Evolutionary conservation across 2,113 vertebrate genomes (phyloP).

Genomic region (Nibea coibor): DNA sequence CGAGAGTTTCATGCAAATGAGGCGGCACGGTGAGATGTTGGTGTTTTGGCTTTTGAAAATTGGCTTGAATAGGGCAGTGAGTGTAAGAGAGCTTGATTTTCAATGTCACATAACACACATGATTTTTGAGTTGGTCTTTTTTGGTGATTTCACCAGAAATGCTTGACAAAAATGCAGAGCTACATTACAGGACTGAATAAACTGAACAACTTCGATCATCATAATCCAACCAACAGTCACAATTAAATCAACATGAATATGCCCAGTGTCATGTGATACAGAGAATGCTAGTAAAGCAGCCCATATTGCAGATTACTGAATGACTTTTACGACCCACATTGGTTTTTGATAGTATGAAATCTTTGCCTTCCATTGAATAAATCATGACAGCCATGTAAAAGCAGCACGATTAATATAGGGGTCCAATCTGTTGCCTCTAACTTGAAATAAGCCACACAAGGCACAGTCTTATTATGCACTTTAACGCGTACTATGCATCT

Average conservation of each 20-base stretch:
- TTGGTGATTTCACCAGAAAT: background rate
- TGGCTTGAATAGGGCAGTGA: background rate
- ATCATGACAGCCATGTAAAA: background rate
- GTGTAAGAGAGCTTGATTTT: background rate
- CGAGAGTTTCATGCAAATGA: conserved; percentile 12
- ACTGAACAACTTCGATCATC: background rate
- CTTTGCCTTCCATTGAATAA: conserved; percentile 13
- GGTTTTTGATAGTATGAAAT: conserved; percentile 11
- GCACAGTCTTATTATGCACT: background rate
- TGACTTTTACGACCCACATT: background rate
- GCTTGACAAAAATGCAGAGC: background rate
- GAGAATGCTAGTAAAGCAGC: background rate
- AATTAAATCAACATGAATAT: background rate
- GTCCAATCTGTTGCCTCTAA: background rate
- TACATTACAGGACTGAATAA: background rate
- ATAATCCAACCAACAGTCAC: background rate
- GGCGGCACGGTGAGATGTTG: background rate
- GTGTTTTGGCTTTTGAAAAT: background rate
- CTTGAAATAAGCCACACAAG: background rate
- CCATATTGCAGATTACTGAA: background rate
- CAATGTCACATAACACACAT: background rate
- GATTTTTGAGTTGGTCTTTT: background rate
- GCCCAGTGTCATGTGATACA: background rate
- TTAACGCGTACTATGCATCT: background rate
- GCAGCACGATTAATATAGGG: background rate